Percentiles rank a stretch among this genome's conserved stretches.
These are phyloP conservation scores for Clivina fossor DNA, from an alignment of 2,888 invertebrate genomes.

Conservation along the genomic window DNA sequence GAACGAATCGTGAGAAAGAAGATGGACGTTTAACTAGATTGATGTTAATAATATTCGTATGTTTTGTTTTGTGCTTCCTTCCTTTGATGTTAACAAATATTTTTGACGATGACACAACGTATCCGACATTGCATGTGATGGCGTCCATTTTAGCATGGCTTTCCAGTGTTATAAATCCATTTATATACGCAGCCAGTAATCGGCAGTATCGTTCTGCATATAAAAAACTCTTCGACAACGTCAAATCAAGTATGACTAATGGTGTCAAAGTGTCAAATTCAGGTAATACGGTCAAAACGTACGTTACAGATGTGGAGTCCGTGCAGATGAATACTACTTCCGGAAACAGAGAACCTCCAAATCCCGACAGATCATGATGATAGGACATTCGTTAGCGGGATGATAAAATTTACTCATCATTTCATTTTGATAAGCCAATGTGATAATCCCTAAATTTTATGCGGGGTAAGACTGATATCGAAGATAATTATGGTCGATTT, in stretches of 20 bases:
- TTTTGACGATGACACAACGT: slow-evolving; percentile 73
- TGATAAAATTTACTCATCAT: slow-evolving; percentile 8
- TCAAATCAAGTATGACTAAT: slow-evolving; percentile 48
- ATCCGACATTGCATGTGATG: slow-evolving; percentile 77
- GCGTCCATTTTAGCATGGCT: slow-evolving; percentile 88
- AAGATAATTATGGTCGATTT: slow-evolving; percentile 9
- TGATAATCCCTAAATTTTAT: slow-evolving; percentile 18
- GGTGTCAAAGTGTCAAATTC: slow-evolving; percentile 25
- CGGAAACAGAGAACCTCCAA: slow-evolving; percentile 20
- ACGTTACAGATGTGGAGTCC: slow-evolving; percentile 28
- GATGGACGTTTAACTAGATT: slow-evolving; percentile 80
- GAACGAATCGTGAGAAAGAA: slow-evolving; percentile 59
- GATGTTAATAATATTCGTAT: slow-evolving; percentile 85
- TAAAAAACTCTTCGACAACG: slow-evolving; percentile 56
- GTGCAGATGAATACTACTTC: slow-evolving; percentile 32
- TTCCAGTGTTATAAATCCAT: slow-evolving; percentile 85
- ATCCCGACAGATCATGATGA: slow-evolving; percentile 21
- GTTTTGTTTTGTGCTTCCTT: slow-evolving; percentile 83
- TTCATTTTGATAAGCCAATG: slow-evolving; percentile 16
- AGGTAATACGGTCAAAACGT: slow-evolving; percentile 39
- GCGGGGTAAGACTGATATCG: slow-evolving; percentile 21
- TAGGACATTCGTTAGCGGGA: slow-evolving; percentile 18
- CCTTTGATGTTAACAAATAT: slow-evolving; percentile 89
- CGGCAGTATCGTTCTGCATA: slow-evolving; percentile 73
- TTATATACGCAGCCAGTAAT: slow-evolving; percentile 89